These are phyloP conservation scores for Magallana nippona DNA, from an alignment of 2,888 invertebrate species.

Conservation along the genomic window DNA sequence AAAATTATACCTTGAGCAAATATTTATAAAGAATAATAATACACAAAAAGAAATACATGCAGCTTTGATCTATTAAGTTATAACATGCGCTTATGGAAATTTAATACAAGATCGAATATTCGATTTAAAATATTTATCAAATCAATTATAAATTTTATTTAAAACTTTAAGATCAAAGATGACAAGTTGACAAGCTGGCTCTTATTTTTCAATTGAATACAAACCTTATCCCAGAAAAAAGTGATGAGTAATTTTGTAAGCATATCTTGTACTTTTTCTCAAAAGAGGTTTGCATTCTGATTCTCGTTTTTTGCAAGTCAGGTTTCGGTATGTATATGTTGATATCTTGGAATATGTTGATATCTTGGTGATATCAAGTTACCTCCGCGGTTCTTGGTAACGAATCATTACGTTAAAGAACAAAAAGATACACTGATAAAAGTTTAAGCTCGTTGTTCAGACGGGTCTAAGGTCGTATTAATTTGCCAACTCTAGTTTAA, in stretches of 20 bases:
- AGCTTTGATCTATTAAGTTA: too few species aligned
- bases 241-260: background rate
- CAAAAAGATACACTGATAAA: background rate
- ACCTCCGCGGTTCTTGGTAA: background rate
- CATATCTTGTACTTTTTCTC: too few species aligned
- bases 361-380: background rate
- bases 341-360: background rate
- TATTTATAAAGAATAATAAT: too few species aligned
- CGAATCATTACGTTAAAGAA: background rate
- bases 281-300: too few species aligned
- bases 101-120: too few species aligned
- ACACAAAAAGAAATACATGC: too few species aligned
- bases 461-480: background rate
- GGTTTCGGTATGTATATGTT: background rate
- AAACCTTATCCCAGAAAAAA: background rate
- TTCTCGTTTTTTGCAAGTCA: slow-evolving; percentile 7
- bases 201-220: background rate
- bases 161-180: background rate
- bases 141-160: too few species aligned
- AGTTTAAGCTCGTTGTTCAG: background rate
- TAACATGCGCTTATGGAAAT: too few species aligned
- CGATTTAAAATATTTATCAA: too few species aligned
- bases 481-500: background rate
- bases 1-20: too few species aligned
- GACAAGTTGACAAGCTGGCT: background rate